Evolutionary conservation across 2,113 vertebrate species (phyloP).

Genomic region (Patagioenas fasciata): DNA sequence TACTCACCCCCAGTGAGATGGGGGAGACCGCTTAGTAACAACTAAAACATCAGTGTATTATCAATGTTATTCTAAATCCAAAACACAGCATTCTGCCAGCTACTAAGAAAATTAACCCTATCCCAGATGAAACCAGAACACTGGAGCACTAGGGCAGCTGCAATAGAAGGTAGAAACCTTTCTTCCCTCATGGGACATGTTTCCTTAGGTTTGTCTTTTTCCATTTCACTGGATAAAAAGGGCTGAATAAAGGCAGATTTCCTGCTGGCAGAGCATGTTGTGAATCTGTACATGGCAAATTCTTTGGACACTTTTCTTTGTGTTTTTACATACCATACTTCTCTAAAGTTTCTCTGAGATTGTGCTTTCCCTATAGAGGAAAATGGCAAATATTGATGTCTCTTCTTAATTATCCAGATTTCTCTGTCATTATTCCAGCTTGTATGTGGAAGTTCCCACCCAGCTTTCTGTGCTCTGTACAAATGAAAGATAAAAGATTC

Average conservation of each 20-base stretch:
- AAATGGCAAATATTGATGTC: neutral
- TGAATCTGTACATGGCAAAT: neutral
- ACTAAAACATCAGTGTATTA: no score
- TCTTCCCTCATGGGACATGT: rapidly evolving
- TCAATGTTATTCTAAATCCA: no score
- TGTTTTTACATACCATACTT: neutral
- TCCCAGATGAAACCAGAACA: no score
- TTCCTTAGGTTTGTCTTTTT: neutral
- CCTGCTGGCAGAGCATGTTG: neutral
- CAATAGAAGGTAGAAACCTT: neutral
- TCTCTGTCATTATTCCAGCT: neutral
- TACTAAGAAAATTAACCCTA: no score
- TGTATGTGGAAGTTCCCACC: neutral
- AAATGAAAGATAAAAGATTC: neutral
- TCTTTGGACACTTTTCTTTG: neutral
- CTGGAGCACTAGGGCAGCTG: neutral
- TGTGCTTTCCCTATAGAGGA: neutral
- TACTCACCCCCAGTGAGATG: no score
- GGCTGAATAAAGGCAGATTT: neutral
- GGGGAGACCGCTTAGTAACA: no score
- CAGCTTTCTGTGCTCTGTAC: neutral
- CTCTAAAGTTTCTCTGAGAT: neutral
- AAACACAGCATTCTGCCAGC: no score
- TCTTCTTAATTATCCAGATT: neutral
- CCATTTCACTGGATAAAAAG: neutral